phyloP scores from a whole-genome alignment of 2,888 invertebrate genomes.

The Branchellion lobata region DNA sequence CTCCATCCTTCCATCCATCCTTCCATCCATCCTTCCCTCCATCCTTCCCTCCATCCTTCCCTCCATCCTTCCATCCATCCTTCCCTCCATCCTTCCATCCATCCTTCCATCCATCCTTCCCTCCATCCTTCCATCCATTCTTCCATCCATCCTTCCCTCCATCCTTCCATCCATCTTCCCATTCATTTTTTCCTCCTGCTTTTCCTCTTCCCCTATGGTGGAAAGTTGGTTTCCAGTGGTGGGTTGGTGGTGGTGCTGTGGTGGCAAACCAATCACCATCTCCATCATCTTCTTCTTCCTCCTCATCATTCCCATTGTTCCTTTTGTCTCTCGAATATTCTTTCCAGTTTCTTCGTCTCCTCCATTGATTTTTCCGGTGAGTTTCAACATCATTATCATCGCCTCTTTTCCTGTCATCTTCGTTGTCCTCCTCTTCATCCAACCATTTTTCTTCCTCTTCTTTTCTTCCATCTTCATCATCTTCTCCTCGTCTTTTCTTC shows the following conservation, averaged over 20 bases:
- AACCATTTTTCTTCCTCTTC: background rate
- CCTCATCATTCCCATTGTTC: too few relatives aligned
- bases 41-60: background rate
- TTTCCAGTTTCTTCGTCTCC: background rate
- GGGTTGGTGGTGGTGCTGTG: too few relatives aligned
- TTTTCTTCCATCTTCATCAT: background rate
- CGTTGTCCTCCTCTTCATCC: background rate
- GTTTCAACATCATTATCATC: slow-evolving; percentile 11
- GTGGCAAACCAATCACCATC: too few relatives aligned
- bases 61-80: background rate
- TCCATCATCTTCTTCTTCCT: too few relatives aligned
- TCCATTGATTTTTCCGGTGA: background rate
- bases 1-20: too few relatives aligned
- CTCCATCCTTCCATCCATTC: slow-evolving; percentile 1
- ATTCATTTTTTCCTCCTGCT: too few relatives aligned
- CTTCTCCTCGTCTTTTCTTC: background rate
- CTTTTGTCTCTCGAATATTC: too few relatives aligned
- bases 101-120: too few relatives aligned
- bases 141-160: slow-evolving; percentile 9
- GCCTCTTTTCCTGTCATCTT: background rate
- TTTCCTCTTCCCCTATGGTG: too few relatives aligned
- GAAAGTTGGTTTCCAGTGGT: too few relatives aligned
- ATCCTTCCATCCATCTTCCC: background rate
- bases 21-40: too few relatives aligned
- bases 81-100: background rate